Evolutionary conservation across 1,140 invertebrate species (phyloP), one percentile per base, ranked within the genome.

Genomic region (Halesus radiatus): DNA sequence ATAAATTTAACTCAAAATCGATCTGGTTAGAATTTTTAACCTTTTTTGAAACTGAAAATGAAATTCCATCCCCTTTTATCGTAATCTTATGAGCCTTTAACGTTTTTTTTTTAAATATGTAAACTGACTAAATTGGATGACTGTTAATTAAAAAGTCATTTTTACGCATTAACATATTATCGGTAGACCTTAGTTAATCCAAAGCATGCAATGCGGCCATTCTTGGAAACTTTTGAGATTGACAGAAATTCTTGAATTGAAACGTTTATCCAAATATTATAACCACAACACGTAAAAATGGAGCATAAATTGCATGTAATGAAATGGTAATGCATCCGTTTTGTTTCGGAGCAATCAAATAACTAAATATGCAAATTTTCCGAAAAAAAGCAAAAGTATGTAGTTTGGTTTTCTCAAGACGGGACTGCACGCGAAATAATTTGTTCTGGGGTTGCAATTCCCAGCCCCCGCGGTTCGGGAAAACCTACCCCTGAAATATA

Each of bases 291-390:
- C 45, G 68, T 22, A 52, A 72, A 53, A 72, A 72, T 22, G 16
- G 53, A 75, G 13, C 68, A 76, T 74, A 82, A 82, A 82, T 82
- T 80, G 81, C 81, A 82, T 79, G 81, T 80, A 82, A 78, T 81
- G 58, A 81, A 78, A 81, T 75, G 80, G 62, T 75, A 81, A 81
- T 81, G 70, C 62, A 68, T 64, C 76, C 73, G 56, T 82, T 82
- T 82, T 79, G 77, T 82, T 82, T 77, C 50, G 64, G 68, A 73
- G 77, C 77, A 82, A 79, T 79, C 81, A 76, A 79, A 79, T 79
- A 58, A 66, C 76, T 66, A 78, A 76, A 79, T 62, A 79, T 79
- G 78, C 80, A 78, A 81, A 81, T 76, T 26, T 8, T 22, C 52
- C 26, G 58, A 56, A 75, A 75, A 58, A 22, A 22, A 52, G 60